These are phyloP conservation scores for Phyllopteryx taeniolatus DNA, from an alignment of 2,113 vertebrate species.

Conservation along the genomic window DNA sequence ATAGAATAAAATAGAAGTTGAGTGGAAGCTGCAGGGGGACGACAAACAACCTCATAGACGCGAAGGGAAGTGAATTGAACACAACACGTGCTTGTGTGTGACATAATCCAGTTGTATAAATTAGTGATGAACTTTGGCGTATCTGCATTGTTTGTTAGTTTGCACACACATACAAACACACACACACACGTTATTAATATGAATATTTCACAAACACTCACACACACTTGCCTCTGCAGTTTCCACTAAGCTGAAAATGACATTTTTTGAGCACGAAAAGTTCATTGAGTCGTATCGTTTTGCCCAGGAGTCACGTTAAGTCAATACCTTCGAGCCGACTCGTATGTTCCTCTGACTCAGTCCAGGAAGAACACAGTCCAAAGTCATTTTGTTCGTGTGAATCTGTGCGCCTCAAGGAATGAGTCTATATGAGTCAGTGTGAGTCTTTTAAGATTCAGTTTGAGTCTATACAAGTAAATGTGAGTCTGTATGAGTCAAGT, in stretches of 20 bases:
- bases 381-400: not conserved
- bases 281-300: not conserved
- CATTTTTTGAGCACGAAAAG: not conserved
- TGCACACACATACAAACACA: conserved; percentile 11
- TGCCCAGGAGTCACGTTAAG: not conserved
- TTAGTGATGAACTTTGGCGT: conserved; percentile 65
- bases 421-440: not conserved
- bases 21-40: not conserved
- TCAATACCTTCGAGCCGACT: not conserved
- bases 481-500: not conserved
- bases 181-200: not conserved
- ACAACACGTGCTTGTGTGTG: conserved; percentile 11
- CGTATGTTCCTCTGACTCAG: not conserved
- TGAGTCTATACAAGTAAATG: not conserved
- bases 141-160: conserved; percentile 44
- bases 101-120: conserved; percentile 50
- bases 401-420: not conserved
- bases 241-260: not conserved
- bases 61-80: not conserved
- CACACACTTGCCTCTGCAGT: not conserved
- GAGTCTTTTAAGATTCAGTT: not conserved
- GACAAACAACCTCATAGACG: not conserved
- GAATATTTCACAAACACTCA: not conserved
- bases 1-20: not conserved
- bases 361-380: not conserved